A percentile compares a stretch with the other conserved stretches of the same genome.
Evolutionary conservation across 1,140 invertebrate genomes (phyloP).

Genomic region (Anoplophora glabripennis): DNA sequence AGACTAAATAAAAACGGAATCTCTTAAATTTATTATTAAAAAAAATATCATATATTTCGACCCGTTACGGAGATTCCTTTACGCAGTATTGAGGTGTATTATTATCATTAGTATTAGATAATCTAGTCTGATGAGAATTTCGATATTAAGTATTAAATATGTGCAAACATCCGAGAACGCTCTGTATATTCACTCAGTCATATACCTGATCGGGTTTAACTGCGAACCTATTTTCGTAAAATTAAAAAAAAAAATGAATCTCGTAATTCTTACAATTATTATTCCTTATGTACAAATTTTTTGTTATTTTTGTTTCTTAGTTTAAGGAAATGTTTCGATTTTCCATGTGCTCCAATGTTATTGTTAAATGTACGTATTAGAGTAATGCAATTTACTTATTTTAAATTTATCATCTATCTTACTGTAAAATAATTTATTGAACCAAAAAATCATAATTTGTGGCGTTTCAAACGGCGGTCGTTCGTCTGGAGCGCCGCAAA

Average conservation of each 20-base stretch:
- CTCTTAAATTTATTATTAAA: too few species aligned
- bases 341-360: neutral
- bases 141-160: conserved; percentile 1
- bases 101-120: neutral
- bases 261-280: too few species aligned
- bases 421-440: neutral
- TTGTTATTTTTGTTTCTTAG: neutral
- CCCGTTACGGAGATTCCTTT: too few species aligned
- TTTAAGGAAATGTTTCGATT: neutral
- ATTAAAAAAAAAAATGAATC: neutral
- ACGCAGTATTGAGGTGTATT: neutral
- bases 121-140: neutral
- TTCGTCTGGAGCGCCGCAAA: neutral
- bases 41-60: too few species aligned
- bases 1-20: too few species aligned
- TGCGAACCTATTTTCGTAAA: neutral
- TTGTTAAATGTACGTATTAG: neutral
- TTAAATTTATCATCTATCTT: neutral
- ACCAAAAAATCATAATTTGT: neutral
- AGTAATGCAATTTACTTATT: neutral
- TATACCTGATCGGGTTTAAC: neutral
- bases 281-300: conserved; percentile 2
- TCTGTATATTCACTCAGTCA: conserved; percentile 1
- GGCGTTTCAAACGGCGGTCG: neutral
- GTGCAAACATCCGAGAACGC: neutral